These are phyloP conservation scores for Galeopsomyia nigrocyanea DNA, from an alignment of 2,888 invertebrate genomes.

Conservation along the genomic window DNA sequence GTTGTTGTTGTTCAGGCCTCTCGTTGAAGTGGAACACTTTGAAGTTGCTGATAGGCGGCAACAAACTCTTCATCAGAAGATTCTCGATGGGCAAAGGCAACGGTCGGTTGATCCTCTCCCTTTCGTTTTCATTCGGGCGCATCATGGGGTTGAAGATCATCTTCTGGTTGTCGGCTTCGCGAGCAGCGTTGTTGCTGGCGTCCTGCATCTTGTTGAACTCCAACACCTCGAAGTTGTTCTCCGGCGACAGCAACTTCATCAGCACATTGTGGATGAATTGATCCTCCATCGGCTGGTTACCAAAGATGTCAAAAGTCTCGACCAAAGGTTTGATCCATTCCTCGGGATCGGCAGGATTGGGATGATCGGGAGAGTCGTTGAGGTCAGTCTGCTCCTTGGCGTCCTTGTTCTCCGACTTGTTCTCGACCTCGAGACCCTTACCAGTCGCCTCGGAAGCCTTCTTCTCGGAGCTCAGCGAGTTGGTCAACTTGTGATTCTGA, in stretches of 20 bases:
- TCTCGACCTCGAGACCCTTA: conserved; percentile 11
- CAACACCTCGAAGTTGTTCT: conserved; percentile 44
- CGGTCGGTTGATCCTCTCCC: conserved; percentile 19
- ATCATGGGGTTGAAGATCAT: conserved; percentile 13
- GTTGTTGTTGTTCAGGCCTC: conserved; percentile 22
- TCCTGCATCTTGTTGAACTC: conserved; percentile 48
- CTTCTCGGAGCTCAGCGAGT: conserved; percentile 34
- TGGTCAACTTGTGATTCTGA: conserved; percentile 41
- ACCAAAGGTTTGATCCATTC: conserved; percentile 46
- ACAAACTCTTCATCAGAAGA: conserved; percentile 35
- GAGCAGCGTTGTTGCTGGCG: conserved; percentile 1
- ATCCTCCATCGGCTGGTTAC: conserved; percentile 46
- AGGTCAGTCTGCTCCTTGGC: conserved; percentile 26
- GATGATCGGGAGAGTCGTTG: conserved; percentile 39
- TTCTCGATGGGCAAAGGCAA: conserved; percentile 32
- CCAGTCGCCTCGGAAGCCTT: conserved; percentile 22
- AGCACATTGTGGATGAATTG: conserved; percentile 43
- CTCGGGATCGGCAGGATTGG: conserved; percentile 44
- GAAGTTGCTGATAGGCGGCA: conserved; percentile 40
- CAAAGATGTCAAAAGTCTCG: conserved; percentile 44
- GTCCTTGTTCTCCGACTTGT: conserved; percentile 13
- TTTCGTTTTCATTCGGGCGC: conserved; percentile 1
- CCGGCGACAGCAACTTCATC: conserved; percentile 42
- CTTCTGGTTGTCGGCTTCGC: conserved; percentile 29
- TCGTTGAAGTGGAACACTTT: conserved; percentile 46